A percentile compares a stretch with the other conserved stretches of the same genome.
Evolutionary conservation across 2,888 invertebrate genomes (phyloP).

Genomic region (Drosophila peninsularis): DNA sequence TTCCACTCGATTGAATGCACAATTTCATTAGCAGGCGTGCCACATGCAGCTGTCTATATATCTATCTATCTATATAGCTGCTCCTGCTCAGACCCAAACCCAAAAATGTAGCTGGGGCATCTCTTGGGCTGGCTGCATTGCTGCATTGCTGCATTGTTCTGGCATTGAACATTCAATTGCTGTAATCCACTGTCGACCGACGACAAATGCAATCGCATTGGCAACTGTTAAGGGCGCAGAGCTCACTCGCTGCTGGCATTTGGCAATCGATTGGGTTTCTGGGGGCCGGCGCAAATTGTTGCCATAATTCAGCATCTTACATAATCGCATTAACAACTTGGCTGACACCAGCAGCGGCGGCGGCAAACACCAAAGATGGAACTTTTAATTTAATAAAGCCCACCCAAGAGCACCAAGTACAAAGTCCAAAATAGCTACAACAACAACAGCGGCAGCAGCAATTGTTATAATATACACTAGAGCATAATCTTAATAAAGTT

Average conservation of each 20-base stretch:
- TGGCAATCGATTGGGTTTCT: conserved; percentile 45
- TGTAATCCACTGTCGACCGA: conserved; percentile 51
- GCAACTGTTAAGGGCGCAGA: conserved; percentile 26
- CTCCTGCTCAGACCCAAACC: not conserved
- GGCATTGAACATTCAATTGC: conserved; percentile 42
- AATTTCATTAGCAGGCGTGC: conserved; percentile 83
- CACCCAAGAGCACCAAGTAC: conserved; percentile 19
- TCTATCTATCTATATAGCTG: not conserved
- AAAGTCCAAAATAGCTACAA: conserved; percentile 22
- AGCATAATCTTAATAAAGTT: conserved; percentile 52
- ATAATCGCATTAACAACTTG: conserved; percentile 65
- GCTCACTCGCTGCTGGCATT: conserved; percentile 5
- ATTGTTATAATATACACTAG: conserved; percentile 30
- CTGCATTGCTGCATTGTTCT: conserved; percentile 41
- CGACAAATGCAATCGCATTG: conserved; percentile 33
- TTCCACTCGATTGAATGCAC: conserved; percentile 84
- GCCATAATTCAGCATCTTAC: conserved; percentile 44
- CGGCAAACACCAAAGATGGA: conserved; percentile 20
- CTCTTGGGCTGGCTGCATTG: conserved; percentile 37
- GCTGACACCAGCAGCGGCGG: conserved; percentile 31
- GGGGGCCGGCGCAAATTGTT: conserved; percentile 34
- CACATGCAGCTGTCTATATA: conserved; percentile 65
- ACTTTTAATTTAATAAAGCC: conserved; percentile 71
- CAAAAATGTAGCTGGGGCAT: conserved; percentile 18
- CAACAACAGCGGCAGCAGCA: conserved; percentile 14